Conservation (phyloP, 2,113 vertebrate genomes). For the Bubo blakistoni region DNA sequence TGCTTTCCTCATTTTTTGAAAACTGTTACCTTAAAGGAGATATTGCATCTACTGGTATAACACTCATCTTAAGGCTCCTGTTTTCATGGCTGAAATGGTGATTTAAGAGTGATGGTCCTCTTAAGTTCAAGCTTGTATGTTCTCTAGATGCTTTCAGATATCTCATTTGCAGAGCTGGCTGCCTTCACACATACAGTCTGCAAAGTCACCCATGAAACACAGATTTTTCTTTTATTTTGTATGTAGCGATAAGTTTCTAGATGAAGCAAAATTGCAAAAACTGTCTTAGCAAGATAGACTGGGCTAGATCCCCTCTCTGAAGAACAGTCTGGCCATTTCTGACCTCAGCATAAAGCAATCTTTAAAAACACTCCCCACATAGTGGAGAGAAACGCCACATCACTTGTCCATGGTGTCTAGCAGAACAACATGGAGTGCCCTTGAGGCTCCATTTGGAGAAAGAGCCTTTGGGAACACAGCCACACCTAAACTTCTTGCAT, state of each 20-base stretch:
- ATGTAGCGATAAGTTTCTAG: not conserved
- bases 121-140: not conserved
- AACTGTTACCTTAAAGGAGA: not conserved
- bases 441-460: not conserved
- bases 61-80: not conserved
- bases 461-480: not conserved
- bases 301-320: not conserved
- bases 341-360: not conserved
- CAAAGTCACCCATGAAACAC: not conserved
- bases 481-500: rapidly evolving
- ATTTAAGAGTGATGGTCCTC: not conserved
- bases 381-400: not conserved
- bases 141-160: not conserved
- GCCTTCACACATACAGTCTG: not conserved
- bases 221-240: not conserved
- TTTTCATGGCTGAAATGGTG: not conserved
- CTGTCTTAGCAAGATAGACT: not conserved
- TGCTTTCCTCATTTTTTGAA: not conserved
- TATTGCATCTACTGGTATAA: not conserved
- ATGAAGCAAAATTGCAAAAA: not conserved
- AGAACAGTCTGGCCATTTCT: not conserved
- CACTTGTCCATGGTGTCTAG: not conserved
- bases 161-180: not conserved
- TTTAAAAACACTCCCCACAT: not conserved
- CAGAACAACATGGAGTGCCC: not conserved